Percentiles rank a stretch among this genome's conserved stretches.
Evolutionary conservation across 2,888 invertebrate genomes (phyloP).

Genomic region (Mythimna loreyi): DNA sequence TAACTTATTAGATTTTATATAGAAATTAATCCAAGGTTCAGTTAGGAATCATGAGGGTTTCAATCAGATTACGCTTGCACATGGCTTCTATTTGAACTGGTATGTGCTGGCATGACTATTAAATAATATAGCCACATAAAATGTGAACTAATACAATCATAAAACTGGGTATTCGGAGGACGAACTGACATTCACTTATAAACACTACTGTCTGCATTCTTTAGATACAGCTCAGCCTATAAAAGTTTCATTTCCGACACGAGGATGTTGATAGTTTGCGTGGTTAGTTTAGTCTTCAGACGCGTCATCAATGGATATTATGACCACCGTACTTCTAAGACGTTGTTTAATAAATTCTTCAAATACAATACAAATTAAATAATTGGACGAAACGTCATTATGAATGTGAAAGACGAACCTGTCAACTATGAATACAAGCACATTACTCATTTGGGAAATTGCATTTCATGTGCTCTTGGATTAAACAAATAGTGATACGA

Average conservation of each 20-base stretch:
- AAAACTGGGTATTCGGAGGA: constrained; percentile 24
- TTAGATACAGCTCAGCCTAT: constrained; percentile 1
- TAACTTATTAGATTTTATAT: background rate
- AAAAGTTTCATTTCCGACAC: constrained; percentile 1
- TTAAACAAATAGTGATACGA: constrained; percentile 25
- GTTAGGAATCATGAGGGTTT: background rate
- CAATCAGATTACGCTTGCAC: background rate
- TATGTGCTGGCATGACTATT: background rate
- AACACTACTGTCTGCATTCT: constrained; percentile 12
- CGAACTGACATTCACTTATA: background rate
- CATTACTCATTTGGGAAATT: background rate
- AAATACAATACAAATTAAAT: background rate
- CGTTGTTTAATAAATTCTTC: background rate
- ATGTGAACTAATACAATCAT: constrained; percentile 6
- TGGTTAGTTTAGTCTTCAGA: constrained; percentile 15
- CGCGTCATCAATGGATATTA: background rate
- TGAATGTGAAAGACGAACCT: background rate
- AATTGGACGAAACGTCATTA: background rate
- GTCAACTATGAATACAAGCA: background rate
- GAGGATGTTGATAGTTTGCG: constrained; percentile 14
- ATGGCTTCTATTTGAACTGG: background rate
- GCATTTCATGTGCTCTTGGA: background rate
- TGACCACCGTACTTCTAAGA: background rate
- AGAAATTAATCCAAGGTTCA: background rate
- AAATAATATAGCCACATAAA: constrained; percentile 17